Conservation (phyloP, 2,888 invertebrate species). For the Allacma fusca region DNA sequence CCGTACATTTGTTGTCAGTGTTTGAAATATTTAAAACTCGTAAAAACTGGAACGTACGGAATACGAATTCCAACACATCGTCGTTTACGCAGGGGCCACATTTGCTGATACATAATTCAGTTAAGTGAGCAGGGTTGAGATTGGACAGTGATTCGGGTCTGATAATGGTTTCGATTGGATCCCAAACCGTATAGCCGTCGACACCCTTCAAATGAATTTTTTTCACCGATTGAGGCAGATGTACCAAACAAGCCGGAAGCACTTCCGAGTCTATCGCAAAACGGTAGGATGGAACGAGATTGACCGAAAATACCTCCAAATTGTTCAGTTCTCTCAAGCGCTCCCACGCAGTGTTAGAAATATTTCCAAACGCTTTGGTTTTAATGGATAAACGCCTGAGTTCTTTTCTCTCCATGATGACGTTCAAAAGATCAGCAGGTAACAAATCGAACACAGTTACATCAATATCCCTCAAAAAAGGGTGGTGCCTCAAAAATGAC, state of each 20-base stretch:
- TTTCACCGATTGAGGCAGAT: conserved; percentile 5
- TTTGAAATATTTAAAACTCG: conserved; percentile 4
- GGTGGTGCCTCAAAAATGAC: background rate
- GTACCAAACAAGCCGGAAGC: background rate
- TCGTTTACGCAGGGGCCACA: conserved; percentile 11
- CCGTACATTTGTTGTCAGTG: background rate
- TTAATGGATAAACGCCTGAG: conserved; percentile 21
- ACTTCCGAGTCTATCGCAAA: background rate
- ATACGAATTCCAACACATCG: conserved; percentile 21
- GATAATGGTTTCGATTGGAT: background rate
- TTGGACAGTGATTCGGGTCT: background rate
- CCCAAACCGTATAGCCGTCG: background rate
- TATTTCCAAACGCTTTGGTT: conserved; percentile 10
- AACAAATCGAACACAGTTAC: background rate
- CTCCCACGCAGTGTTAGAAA: background rate
- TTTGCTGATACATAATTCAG: conserved; percentile 9
- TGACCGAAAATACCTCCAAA: conserved; percentile 3
- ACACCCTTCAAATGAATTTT: background rate
- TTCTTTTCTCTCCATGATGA: background rate
- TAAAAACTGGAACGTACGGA: background rate
- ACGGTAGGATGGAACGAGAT: background rate
- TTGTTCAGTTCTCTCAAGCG: background rate
- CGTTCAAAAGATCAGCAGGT: background rate
- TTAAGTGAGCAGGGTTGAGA: background rate
- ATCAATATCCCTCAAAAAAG: conserved; percentile 7